Percentiles rank a stretch among this genome's conserved stretches.
These are phyloP conservation scores for Drosophila heteroneura DNA, from an alignment of 2,888 invertebrate genomes.

Conservation along the genomic window DNA sequence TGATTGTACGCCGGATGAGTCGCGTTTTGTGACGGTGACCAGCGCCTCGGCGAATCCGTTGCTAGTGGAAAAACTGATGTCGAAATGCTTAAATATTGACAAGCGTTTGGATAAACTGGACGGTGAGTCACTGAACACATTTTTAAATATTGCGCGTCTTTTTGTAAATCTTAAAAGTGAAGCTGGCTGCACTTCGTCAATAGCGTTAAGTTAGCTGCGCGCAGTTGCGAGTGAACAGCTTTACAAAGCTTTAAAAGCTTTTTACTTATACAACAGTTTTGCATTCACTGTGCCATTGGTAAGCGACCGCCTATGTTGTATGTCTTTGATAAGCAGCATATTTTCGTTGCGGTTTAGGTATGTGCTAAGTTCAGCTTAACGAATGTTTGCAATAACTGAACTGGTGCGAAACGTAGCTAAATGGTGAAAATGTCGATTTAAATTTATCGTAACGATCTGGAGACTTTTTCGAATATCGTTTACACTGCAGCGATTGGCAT, in stretches of 20 bases:
- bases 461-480: constrained; percentile 8
- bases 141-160: constrained; percentile 16
- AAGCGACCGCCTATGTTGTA: neutral
- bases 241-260: constrained; percentile 2
- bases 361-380: neutral
- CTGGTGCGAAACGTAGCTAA: constrained; percentile 1
- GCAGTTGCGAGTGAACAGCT: neutral
- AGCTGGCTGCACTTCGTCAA: constrained; percentile 13
- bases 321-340: constrained; percentile 25
- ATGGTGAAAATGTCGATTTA: neutral
- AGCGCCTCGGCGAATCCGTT: constrained; percentile 92
- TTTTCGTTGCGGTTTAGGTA: neutral
- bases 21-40: constrained; percentile 70
- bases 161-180: neutral
- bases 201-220: constrained; percentile 30
- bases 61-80: constrained; percentile 92
- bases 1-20: constrained; percentile 61
- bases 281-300: neutral
- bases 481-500: constrained; percentile 1
- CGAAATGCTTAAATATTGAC: constrained; percentile 84
- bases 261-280: constrained; percentile 16
- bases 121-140: constrained; percentile 51
- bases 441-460: neutral
- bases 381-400: neutral
- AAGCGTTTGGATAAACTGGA: constrained; percentile 81